A percentile compares a stretch with the other conserved stretches of the same genome.
Conservation (phyloP, 2,888 invertebrate genomes). For the Plutella xylostella region DNA sequence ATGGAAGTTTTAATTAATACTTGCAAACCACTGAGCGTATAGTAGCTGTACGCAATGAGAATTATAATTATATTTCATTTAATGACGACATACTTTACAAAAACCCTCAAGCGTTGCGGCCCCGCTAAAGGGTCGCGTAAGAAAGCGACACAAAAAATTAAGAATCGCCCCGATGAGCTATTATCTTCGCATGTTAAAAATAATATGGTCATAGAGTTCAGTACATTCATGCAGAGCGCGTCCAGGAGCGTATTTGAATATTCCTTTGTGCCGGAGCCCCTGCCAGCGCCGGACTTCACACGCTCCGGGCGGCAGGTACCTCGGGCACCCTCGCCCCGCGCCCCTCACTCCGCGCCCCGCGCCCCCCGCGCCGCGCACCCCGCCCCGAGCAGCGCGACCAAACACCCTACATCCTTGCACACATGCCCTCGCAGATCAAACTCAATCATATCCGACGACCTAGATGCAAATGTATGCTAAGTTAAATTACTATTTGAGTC, state of each 20-base stretch:
- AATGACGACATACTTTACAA: constrained; percentile 56
- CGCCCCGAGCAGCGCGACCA: not conserved
- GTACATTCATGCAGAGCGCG: constrained; percentile 62
- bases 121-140: constrained; percentile 54
- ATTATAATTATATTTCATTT: constrained; percentile 36
- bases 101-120: constrained; percentile 60
- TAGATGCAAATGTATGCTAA: constrained; percentile 8
- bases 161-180: constrained; percentile 68
- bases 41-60: constrained; percentile 11
- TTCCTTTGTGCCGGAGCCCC: constrained; percentile 53
- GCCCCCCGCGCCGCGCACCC: not conserved
- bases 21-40: not conserved
- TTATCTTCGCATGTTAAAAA: constrained; percentile 68
- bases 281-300: constrained; percentile 65
- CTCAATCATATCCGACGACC: not conserved
- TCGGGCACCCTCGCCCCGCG: constrained; percentile 7
- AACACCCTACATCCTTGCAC: constrained; percentile 3
- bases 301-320: constrained; percentile 48
- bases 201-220: constrained; percentile 68
- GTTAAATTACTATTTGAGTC: constrained; percentile 4
- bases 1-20: constrained; percentile 1
- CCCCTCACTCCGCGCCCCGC: constrained; percentile 3
- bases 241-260: constrained; percentile 68
- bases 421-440: not conserved
- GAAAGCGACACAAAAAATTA: constrained; percentile 43